These are phyloP conservation scores for Crocidura indochinensis DNA, from an alignment of 2,797 vertebrate species.

Conservation along the genomic window DNA sequence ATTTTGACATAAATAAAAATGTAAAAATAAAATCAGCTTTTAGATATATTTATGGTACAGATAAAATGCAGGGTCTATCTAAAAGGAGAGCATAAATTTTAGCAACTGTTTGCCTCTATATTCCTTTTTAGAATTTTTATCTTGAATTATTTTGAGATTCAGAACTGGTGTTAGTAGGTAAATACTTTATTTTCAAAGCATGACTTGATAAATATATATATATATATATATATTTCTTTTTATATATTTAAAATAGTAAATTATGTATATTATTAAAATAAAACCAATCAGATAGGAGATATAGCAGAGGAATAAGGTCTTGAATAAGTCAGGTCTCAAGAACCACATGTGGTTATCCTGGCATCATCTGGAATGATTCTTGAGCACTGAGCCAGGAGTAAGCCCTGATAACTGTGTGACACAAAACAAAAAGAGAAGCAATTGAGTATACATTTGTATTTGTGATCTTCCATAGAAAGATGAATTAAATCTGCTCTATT, in stretches of 20 bases:
- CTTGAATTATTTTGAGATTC: background rate
- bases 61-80: background rate
- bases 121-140: background rate
- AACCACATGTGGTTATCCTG: too few species aligned
- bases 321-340: too few species aligned
- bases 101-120: background rate
- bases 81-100: background rate
- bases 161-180: background rate
- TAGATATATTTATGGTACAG: background rate
- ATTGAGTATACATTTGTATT: background rate
- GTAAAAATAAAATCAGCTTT: background rate
- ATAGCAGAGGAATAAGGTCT: too few species aligned
- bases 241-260: background rate
- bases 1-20: background rate
- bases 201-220: background rate
- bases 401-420: too few species aligned
- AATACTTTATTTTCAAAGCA: background rate
- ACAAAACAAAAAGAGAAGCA: background rate
- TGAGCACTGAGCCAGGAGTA: too few species aligned
- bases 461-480: constrained; percentile 25
- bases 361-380: too few species aligned
- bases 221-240: background rate
- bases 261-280: background rate
- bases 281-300: background rate
- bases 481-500: background rate